Evolutionary conservation across 2,888 invertebrate species (phyloP), one percentile per base, ranked within the genome.

Genomic region (Acholoe squamosa): DNA sequence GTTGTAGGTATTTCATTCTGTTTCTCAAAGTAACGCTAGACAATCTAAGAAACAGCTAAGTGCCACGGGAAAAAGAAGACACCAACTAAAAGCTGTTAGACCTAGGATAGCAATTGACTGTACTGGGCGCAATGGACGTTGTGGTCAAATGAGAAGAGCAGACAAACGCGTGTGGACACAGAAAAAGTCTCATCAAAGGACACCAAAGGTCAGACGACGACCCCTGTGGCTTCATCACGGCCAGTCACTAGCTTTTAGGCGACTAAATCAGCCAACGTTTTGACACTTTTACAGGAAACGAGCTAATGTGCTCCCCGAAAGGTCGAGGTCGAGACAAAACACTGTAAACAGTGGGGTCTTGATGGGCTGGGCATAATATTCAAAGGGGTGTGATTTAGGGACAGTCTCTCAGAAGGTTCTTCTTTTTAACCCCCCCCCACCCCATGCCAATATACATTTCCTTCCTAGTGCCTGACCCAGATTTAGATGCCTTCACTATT

Each of bases 281-380:
- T 43, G 22, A 80, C 7, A 16, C 22, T 43, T 19, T 80, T 34
- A 80, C 34, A 34, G 22, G 34, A 80, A 80, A 80, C 80, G n/a
- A 43, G 80, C 80, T 80, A 80, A 80, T 80, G 43, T 80, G 43
- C 80, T 71, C 0, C 80, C 43, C 34, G 76, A 80, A 80, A 80
- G 80, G 80, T 80, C 80, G 80, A 33, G 16, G 80, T 34, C 80
- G 43, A 80, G 25, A 28, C 25, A 71, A 71, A 71, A 71, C 28
- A 71, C 71, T 14, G 25, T 71, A 71, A 71, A 71, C 71, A 71
- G 28, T 61, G 25, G 28, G 71, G 71, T 1, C 71, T 28, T 71
- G 71, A 71, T 71, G 71, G 25, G 71, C 14, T 71, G 71, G 16
- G 71, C n/a, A 71, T 28, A 71, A 25, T 71, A 71, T 71, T 28